Base-by-base conservation (phyloP, 2,113 vertebrate species). In the Eulacestoma nigropectus region DNA sequence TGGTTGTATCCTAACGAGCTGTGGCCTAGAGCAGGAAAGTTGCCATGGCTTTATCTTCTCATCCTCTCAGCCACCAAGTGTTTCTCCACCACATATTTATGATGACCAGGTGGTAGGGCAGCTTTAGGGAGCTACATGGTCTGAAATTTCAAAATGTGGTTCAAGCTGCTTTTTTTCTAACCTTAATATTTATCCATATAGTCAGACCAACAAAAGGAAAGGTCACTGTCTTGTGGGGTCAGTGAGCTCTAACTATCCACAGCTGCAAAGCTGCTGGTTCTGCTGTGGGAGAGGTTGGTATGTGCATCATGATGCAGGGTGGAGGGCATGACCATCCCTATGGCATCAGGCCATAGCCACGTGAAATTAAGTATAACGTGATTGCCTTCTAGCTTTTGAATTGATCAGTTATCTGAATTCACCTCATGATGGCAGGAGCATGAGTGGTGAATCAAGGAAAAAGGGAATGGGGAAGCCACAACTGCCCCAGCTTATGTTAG, bases 1-100 rank as follows among this genome's bases (percentile, higher is more conserved):
- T 52, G 25, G 2, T n/a, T 52, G 25, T 35, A 32, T 59, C n/a
- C 0, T 0, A 65, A 20, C 0, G 16, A 81, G 14, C 30, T 47
- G 5, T 4, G 23, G 56, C 46, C 46, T 77, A 5, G 35, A 62
- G 41, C 7, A 8, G 20, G n/a, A 33, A n/a, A 23, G 47, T 37
- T 79, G 47, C 26, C 16, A 2, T 7, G 3, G 17, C 56, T 86
- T 76, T 60, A 14, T 37, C 56, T 55, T 67, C n/a, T 62, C 3
- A 29, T 53, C 13, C 11, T 67, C 22, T 33, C 33, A 75, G 47
- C 32, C 42, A 33, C 65, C 39, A 59, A 33, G 18, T 35, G 6
- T 52, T 85, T 76, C 53, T 94, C 37, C 17, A 52, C 41, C 20
- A 16, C 10, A n/a, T 60, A 3, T 78, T 74, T 47, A 11, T 65